Conservation (phyloP, 2,113 vertebrate species). For the Grammomys dolichurus region DNA sequence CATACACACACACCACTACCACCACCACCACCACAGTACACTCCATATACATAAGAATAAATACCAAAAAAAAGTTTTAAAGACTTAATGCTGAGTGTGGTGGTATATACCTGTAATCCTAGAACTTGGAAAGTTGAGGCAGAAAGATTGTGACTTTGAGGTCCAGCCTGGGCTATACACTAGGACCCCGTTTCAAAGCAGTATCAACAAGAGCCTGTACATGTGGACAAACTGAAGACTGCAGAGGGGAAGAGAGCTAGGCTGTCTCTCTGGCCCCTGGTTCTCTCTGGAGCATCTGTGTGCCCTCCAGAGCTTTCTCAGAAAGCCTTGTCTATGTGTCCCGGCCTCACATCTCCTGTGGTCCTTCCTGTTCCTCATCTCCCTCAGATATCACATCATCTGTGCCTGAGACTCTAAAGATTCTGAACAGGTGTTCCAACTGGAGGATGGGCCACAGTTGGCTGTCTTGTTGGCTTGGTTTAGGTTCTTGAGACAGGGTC, state of each 20-base stretch:
- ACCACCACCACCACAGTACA: neutral
- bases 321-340: rapidly evolving
- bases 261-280: neutral
- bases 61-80: neutral
- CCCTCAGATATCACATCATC: neutral
- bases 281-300: neutral
- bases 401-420: neutral
- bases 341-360: too few species aligned
- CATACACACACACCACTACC: neutral
- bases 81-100: neutral
- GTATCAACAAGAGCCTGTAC: too few species aligned
- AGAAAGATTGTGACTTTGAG: neutral
- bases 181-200: neutral
- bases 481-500: neutral
- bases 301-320: neutral
- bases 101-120: neutral
- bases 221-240: neutral
- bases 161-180: neutral
- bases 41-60: neutral
- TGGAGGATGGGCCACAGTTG: neutral
- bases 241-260: neutral
- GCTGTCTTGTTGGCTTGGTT: neutral
- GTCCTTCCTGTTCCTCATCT: neutral
- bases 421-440: neutral
- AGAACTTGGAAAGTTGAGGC: neutral